Conservation (phyloP, 1,140 invertebrate genomes). For the Bombus difficillimus region DNA sequence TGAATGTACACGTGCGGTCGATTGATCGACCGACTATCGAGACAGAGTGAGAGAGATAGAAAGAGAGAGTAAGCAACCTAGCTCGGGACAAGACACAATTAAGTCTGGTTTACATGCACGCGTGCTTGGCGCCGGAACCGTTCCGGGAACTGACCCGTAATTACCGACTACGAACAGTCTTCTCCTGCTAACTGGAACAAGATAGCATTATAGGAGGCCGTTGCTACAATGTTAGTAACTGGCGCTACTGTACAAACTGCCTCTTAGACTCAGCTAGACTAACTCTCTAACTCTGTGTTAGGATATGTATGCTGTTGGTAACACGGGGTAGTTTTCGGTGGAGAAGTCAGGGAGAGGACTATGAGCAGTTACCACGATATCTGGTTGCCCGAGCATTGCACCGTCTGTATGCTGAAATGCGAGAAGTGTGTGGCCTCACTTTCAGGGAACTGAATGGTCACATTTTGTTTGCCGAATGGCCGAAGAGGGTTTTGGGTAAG, state of each 20-base stretch:
- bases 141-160: conserved; percentile 45
- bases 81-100: conserved; percentile 42
- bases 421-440: not conserved
- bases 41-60: not conserved
- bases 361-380: not conserved
- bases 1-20: not conserved
- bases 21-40: conserved; percentile 25
- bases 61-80: too few species aligned
- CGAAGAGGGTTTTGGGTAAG: too few species aligned
- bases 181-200: conserved; percentile 42
- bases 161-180: conserved; percentile 41
- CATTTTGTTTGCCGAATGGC: not conserved
- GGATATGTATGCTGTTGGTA: not conserved
- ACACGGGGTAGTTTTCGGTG: not conserved
- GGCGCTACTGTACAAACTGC: conserved; percentile 11
- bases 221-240: conserved; percentile 3
- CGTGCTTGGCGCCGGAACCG: conserved; percentile 31
- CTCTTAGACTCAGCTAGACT: conserved; percentile 25
- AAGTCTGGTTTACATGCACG: conserved; percentile 46
- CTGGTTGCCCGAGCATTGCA: not conserved
- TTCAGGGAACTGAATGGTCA: not conserved
- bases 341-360: not conserved
- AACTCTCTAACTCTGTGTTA: conserved; percentile 22
- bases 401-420: too few species aligned
- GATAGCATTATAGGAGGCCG: conserved; percentile 25